Evolutionary conservation across 2,113 vertebrate genomes (phyloP).

Genomic region (Melanerpes aurifrons): DNA sequence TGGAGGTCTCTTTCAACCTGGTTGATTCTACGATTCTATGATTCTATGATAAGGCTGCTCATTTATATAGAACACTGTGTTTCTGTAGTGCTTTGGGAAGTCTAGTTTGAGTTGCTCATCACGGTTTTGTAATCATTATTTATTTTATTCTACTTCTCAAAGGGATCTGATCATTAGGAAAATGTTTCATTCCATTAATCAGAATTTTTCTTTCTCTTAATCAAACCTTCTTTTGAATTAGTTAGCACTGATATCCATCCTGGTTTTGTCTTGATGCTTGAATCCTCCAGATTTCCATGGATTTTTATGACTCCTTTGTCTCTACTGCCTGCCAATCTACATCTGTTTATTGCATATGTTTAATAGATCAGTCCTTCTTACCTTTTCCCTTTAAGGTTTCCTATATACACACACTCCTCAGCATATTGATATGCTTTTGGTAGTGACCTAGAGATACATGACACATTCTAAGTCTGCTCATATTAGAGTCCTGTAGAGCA

Average conservation of each 20-base stretch:
- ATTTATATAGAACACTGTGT: neutral
- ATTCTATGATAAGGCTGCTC: neutral
- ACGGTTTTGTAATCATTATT: neutral
- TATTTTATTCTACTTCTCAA: neutral
- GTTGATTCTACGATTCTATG: too few species aligned
- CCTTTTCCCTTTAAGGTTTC: neutral
- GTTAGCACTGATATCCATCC: neutral
- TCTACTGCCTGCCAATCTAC: neutral
- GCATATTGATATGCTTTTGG: neutral
- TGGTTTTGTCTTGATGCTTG: neutral
- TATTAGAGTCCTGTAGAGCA: neutral
- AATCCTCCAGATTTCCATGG: neutral
- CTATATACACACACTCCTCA: neutral
- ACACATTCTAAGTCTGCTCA: neutral
- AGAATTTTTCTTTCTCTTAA: neutral
- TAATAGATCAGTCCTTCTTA: neutral
- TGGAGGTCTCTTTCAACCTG: too few species aligned
- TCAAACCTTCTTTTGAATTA: neutral
- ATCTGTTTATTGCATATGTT: neutral
- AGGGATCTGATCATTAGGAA: neutral
- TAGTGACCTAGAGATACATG: neutral
- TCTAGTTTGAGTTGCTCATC: neutral
- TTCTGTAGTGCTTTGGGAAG: neutral
- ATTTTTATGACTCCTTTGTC: neutral
- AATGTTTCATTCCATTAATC: neutral